These are phyloP conservation scores for Symphodus melops DNA, from an alignment of 2,113 vertebrate species.

Conservation along the genomic window DNA sequence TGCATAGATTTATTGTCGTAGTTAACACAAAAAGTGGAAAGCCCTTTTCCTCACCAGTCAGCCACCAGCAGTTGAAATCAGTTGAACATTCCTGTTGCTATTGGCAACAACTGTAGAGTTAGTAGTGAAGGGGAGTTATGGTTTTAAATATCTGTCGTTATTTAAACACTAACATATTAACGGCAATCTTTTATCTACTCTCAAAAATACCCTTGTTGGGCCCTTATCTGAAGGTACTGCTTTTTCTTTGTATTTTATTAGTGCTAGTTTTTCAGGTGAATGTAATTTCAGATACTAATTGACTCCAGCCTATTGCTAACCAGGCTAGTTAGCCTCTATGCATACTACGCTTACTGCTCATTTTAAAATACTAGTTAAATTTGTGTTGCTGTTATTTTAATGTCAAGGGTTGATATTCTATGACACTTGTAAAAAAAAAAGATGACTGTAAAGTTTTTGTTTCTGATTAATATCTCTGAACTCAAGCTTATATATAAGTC, in stretches of 20 bases:
- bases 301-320: not conserved
- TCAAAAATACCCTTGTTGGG: not conserved
- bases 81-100: slow-evolving; percentile 25
- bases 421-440: not conserved
- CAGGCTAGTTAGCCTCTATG: not conserved
- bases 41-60: too few relatives aligned
- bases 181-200: not conserved
- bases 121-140: not conserved
- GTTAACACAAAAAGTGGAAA: too few relatives aligned
- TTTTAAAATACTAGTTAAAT: not conserved
- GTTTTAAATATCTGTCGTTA: not conserved
- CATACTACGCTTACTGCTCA: not conserved
- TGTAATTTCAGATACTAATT: not conserved
- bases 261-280: not conserved
- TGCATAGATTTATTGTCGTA: too few relatives aligned
- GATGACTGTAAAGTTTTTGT: too few relatives aligned
- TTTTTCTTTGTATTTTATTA: not conserved
- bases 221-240: not conserved
- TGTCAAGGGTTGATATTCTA: not conserved
- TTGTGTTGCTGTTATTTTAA: not conserved
- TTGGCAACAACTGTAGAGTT: slow-evolving; percentile 16
- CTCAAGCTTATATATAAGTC: too few relatives aligned
- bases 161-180: not conserved
- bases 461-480: too few relatives aligned
- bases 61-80: slow-evolving; percentile 8